Percentiles rank a stretch among this genome's conserved stretches.
These are phyloP conservation scores for Aricia agestis DNA, from an alignment of 1,140 invertebrate genomes.

Conservation along the genomic window DNA sequence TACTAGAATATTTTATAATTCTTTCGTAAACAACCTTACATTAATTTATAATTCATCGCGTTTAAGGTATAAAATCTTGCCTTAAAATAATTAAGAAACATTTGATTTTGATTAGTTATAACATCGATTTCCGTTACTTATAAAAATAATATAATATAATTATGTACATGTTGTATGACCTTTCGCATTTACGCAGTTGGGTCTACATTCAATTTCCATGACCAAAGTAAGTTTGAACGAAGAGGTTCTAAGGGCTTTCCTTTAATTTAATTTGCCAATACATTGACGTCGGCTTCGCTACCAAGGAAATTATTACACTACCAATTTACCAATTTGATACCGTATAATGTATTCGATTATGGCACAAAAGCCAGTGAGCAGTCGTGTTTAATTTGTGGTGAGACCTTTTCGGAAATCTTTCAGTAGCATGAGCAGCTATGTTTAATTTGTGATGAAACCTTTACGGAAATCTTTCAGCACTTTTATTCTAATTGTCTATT, in stretches of 20 bases:
- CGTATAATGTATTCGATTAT: not conserved
- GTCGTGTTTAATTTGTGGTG: not conserved
- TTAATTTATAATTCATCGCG: too few relatives aligned
- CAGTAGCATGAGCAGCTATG: not conserved
- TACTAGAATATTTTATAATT: too few relatives aligned
- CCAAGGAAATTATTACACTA: too few relatives aligned
- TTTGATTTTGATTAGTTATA: too few relatives aligned
- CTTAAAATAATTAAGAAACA: too few relatives aligned
- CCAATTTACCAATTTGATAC: not conserved
- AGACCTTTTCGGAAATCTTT: too few relatives aligned
- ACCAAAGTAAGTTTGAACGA: slow-evolving; percentile 4
- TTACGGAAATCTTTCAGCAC: too few relatives aligned
- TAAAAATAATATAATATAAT: too few relatives aligned
- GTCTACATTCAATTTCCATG: slow-evolving; percentile 3
- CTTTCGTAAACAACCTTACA: too few relatives aligned
- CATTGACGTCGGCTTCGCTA: not conserved
- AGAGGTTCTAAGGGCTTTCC: not conserved
- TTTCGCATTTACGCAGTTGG: not conserved
- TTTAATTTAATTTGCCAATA: slow-evolving; percentile 13
- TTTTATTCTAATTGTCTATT: too few relatives aligned
- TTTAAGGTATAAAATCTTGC: too few relatives aligned
- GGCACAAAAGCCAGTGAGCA: not conserved
- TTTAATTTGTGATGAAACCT: not conserved
- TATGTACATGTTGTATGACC: not conserved
- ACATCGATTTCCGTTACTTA: too few relatives aligned